These are phyloP conservation scores for Oophaga pumilio DNA, from an alignment of 2,113 vertebrate species.

Conservation along the genomic window DNA sequence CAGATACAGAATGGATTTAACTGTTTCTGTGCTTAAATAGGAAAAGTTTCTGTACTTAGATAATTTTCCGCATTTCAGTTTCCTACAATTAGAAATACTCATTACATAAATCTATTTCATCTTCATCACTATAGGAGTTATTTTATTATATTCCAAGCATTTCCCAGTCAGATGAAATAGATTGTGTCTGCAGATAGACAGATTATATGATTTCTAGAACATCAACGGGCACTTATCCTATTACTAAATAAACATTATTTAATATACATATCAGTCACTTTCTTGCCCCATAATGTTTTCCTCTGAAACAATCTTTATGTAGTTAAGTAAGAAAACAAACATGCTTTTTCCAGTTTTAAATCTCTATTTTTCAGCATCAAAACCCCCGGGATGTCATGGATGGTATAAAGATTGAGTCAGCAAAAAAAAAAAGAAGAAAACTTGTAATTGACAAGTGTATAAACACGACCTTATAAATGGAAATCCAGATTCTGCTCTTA, in stretches of 20 bases:
- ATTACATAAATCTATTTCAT: background rate
- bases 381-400: conserved; percentile 15
- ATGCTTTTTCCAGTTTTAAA: conserved; percentile 39
- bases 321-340: conserved; percentile 56
- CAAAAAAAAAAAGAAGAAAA: conserved; percentile 64
- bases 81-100: background rate
- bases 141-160: background rate
- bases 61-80: too few species aligned
- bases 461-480: conserved; percentile 63
- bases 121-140: conserved; percentile 6
- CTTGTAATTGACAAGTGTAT: conserved; percentile 67
- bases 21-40: background rate
- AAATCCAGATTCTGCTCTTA: conserved; percentile 61
- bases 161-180: background rate
- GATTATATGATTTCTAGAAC: conserved; percentile 10
- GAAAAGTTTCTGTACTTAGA: too few species aligned
- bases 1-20: background rate
- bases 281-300: conserved; percentile 27
- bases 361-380: conserved; percentile 5
- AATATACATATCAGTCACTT: conserved; percentile 45
- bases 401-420: conserved; percentile 62
- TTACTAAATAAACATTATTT: conserved; percentile 47
- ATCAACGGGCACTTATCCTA: conserved; percentile 17
- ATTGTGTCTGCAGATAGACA: background rate
- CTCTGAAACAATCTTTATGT: conserved; percentile 41